Base-by-base conservation (phyloP, 2,797 vertebrate genomes). In the Sebastes aleutianus region DNA sequence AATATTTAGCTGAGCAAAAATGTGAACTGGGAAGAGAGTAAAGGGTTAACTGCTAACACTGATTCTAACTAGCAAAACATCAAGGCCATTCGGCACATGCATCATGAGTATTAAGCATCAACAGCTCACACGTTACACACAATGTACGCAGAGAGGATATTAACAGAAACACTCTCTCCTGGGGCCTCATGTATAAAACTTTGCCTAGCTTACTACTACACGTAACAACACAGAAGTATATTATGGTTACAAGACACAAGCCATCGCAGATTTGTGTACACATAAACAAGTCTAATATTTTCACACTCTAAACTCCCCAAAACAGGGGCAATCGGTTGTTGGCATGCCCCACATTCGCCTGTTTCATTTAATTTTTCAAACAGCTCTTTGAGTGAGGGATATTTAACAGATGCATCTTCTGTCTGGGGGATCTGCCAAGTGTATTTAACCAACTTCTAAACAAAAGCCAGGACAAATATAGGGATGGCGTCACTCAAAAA, bases 401-500 rank as follows among this genome's bases (percentile, higher is more conserved):
- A 74, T 84, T 36, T 36, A 85, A 67, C 75, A 82, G 77, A 82
- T 82, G 67, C 54, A 39, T 74, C 56, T 54, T 69, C 54, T 22
- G 57, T 64, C 76, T 68, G 50, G 18, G 63, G 43, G 24, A 66
- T 76, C 69, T 85, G 84, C 87, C 82, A 83, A 81, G 20, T 74
- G 34, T 36, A 69, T 70, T 76, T 54, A 57, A 78, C 50, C 22
- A 62, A 1, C 67, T 63, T 70, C 36, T 47, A 68, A 62, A 82
- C 16, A 62, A 62, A 71, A 76, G 39, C 56, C 34, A 50, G 29
- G 59, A 80, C 66, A 79, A 88, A 90, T 54, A 79, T 59, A 78
- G 69, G 24, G n/a, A 32, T 43, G 57, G 62, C 74, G 43, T 63
- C 61, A 75, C 9, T 2, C 8, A 66, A 24, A 1, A 50, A 58